Conservation (phyloP, 1,140 invertebrate genomes). For the Pseudomyrmex pallidus region DNA sequence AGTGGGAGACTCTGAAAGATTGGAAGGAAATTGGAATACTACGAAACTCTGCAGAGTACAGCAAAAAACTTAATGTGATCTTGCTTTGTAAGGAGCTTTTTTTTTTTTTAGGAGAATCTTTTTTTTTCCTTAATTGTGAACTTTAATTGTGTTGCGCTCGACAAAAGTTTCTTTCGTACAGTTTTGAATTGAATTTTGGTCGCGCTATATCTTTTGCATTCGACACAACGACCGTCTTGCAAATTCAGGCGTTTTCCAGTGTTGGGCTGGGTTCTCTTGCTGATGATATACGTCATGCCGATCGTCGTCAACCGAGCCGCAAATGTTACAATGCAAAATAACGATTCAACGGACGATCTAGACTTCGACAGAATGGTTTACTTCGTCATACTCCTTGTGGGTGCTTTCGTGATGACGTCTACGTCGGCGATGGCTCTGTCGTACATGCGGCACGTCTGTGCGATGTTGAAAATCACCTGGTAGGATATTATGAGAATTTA, state of each 20-base stretch:
- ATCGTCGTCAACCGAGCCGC: background rate
- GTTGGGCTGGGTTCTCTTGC: background rate
- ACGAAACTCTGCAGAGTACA: conserved; percentile 11
- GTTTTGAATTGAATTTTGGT: no score
- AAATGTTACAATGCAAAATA: no score
- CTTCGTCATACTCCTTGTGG: background rate
- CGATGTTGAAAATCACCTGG: conserved; percentile 19
- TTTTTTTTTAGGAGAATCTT: background rate
- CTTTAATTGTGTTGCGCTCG: no score
- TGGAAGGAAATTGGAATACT: conserved; percentile 20
- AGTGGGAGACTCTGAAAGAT: conserved; percentile 18
- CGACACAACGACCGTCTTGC: background rate
- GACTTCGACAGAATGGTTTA: background rate
- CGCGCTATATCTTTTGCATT: no score
- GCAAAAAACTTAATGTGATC: background rate
- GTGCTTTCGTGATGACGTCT: background rate
- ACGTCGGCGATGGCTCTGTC: conserved; percentile 1
- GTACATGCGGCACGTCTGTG: conserved; percentile 17
- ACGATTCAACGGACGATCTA: no score
- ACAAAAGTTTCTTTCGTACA: no score
- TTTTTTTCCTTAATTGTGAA: background rate
- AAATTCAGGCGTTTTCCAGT: conserved; percentile 26
- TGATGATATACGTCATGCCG: background rate
- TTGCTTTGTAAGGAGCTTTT: conserved; percentile 20
- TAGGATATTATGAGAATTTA: conserved; percentile 4